Conservation (phyloP, 1,140 invertebrate genomes). For the Hypothenemus hampei region DNA sequence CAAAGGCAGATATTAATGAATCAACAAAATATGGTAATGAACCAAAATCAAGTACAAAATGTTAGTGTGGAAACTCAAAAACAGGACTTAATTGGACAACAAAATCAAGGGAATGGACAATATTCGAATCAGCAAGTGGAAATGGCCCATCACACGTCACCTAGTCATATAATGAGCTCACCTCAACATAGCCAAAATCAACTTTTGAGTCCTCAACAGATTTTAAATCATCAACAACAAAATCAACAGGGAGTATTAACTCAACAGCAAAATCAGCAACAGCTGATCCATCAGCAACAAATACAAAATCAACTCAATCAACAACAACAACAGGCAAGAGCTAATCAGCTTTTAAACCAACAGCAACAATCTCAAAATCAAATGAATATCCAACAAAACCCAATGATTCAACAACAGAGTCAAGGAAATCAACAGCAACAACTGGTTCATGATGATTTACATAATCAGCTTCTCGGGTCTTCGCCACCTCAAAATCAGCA, state of each 20-base stretch:
- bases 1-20: slow-evolving; percentile 31
- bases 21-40: slow-evolving; percentile 29
- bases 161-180: slow-evolving; percentile 10
- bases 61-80: slow-evolving; percentile 26
- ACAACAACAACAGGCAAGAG: slow-evolving; percentile 37
- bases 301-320: slow-evolving; percentile 41
- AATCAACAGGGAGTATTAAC: slow-evolving; percentile 14
- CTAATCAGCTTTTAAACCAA: slow-evolving; percentile 33
- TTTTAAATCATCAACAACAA: slow-evolving; percentile 40
- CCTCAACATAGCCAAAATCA: slow-evolving; percentile 37
- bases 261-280: slow-evolving; percentile 12
- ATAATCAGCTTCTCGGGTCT: slow-evolving; percentile 16
- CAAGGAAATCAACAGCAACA: slow-evolving; percentile 27
- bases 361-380: slow-evolving; percentile 42
- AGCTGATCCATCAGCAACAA: slow-evolving; percentile 23
- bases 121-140: slow-evolving; percentile 7
- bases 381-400: slow-evolving; percentile 44
- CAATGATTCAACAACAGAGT: slow-evolving; percentile 31
- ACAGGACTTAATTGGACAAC: neutral
- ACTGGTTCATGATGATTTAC: slow-evolving; percentile 22
- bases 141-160: slow-evolving; percentile 1
- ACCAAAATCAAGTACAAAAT: slow-evolving; percentile 33
- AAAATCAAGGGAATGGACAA: neutral
- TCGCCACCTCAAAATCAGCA: slow-evolving; percentile 22
- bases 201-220: slow-evolving; percentile 42